Evolutionary conservation across 2,113 vertebrate genomes (phyloP), one percentile per base, ranked within the genome.

Genomic region (Peucedramus taeniatus): DNA sequence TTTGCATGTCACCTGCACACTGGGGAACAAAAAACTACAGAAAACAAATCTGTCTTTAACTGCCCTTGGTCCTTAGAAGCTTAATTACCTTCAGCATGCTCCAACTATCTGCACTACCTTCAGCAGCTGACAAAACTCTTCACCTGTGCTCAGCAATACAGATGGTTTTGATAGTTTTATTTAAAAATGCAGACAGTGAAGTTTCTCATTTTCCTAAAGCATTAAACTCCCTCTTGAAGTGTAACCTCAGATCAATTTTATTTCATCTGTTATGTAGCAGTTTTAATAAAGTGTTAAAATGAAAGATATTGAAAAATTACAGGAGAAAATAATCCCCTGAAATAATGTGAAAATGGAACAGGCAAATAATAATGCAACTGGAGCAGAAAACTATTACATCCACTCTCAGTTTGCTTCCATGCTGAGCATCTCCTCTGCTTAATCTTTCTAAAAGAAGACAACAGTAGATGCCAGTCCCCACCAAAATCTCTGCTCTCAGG

Each of bases 201-300:
- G 76, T 20, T 87, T 84, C 69, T 60, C 31, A 49, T 94, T 83
- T 83, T 93, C 80, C 72, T 78, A 69, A 84, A 78, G 51, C 60
- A 68, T 57, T 92, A 57, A 89, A 90, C 9, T 87, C 83, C 80
- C 82, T 92, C 90, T 93, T 79, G 85, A 95, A 95, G 79, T 6
- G 5, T 68, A 94, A 94, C 83, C 76, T 24, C 60, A 76, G 83
- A 95, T 93, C 93, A 94, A 82, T 89, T 93, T 70, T 39, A 74
- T 78, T 94, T 75, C 80, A 90, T 74, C 72, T 79, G 28, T 35
- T 69, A 74, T 4, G 40, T 4, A 65, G 65, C 15, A 22, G 72
- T 79, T 95, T 92, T 90, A 92, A 83, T 86, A 81, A 90, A 93
- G 76, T 78, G 83, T 87, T 94, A 94, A 95, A 96, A 89, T 33